phyloP scores from a whole-genome alignment of 1,140 invertebrate genomes.

The Calycopis cecrops region DNA sequence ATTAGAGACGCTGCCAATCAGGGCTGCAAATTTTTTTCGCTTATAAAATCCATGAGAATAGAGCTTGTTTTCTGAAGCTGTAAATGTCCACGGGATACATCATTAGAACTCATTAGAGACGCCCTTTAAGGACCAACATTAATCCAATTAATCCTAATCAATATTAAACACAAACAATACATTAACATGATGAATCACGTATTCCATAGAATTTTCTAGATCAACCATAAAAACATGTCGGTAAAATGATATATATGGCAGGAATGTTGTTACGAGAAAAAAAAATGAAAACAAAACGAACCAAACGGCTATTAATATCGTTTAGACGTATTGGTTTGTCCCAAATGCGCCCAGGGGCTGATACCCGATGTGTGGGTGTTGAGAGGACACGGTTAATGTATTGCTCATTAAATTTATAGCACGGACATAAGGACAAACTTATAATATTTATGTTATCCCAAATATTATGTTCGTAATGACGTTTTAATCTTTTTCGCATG shows the following conservation, averaged over 20 bases:
- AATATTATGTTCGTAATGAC: slow-evolving; percentile 31
- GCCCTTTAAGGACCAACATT: too few species aligned
- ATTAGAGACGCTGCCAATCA: too few species aligned
- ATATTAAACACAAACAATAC: neutral
- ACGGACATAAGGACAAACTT: slow-evolving; percentile 43
- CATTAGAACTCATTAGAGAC: too few species aligned
- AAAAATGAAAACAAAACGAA: slow-evolving; percentile 58
- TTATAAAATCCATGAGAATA: too few species aligned
- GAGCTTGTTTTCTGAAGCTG: too few species aligned
- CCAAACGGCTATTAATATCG: slow-evolving; percentile 60
- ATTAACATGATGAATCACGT: too few species aligned
- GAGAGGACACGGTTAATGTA: slow-evolving; percentile 50
- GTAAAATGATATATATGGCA: neutral
- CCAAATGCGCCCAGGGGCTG: slow-evolving; percentile 66
- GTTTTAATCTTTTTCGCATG: slow-evolving; percentile 24
- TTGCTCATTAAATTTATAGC: slow-evolving; percentile 50
- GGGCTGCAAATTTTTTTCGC: too few species aligned
- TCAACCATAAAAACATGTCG: neutral
- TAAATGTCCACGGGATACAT: too few species aligned
- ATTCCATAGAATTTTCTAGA: slow-evolving; percentile 17
- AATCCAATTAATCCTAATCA: too few species aligned
- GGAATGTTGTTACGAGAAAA: slow-evolving; percentile 10
- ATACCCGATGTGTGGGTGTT: slow-evolving; percentile 62
- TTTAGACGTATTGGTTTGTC: slow-evolving; percentile 72
- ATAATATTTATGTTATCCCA: slow-evolving; percentile 44